phyloP scores from a whole-genome alignment of 2,797 vertebrate species.

The Pelochelys cantorii region DNA sequence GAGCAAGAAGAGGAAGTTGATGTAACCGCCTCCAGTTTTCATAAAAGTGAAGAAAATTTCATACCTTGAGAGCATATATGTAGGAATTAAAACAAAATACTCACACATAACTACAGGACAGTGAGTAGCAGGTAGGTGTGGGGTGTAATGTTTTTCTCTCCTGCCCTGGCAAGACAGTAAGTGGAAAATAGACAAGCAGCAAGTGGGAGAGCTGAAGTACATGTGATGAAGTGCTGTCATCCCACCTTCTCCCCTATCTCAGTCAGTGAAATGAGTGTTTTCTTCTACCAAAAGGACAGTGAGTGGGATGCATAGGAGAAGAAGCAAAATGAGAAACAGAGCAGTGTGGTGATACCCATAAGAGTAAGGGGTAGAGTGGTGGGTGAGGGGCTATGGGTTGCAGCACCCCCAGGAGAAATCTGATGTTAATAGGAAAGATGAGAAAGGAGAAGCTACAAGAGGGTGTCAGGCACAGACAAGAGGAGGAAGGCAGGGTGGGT shows the following conservation, averaged over 20 bases:
- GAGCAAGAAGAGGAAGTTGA: not conserved
- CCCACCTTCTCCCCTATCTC: not conserved
- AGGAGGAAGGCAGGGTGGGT: no score
- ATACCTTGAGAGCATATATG: fast-evolving
- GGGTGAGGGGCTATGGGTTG: not conserved
- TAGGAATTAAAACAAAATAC: not conserved
- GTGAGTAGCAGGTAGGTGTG: not conserved
- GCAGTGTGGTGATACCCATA: not conserved
- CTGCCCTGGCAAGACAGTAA: fast-evolving
- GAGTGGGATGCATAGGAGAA: not conserved
- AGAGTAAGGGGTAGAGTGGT: not conserved
- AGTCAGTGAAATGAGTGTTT: not conserved
- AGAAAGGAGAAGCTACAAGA: not conserved
- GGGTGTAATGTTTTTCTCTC: not conserved
- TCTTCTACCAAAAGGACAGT: not conserved
- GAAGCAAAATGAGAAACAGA: not conserved
- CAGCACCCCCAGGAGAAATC: not conserved
- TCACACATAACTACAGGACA: not conserved
- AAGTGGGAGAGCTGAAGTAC: not conserved
- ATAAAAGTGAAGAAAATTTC: not conserved
- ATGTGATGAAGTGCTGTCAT: not conserved
- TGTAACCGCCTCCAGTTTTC: not conserved
- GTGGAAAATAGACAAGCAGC: not conserved
- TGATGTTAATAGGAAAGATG: not conserved
- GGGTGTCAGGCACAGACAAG: not conserved